Evolutionary conservation across 2,797 vertebrate species (phyloP).

Genomic region (Scolopax bukidnonensis): DNA sequence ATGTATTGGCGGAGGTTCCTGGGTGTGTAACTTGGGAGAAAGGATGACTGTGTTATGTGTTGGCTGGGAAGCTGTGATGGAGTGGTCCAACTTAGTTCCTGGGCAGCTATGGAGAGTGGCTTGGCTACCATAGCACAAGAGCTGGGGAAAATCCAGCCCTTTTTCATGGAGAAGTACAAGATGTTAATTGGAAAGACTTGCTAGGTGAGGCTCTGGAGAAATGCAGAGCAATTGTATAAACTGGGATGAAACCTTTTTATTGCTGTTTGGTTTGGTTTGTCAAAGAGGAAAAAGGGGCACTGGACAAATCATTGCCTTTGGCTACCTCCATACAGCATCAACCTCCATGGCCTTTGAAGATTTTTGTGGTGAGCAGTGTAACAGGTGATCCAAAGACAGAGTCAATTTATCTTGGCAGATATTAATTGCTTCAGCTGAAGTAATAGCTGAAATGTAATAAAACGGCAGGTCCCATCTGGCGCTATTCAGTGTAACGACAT

Average conservation of each 20-base stretch:
- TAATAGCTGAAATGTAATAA: not conserved
- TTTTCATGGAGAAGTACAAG: fast-evolving
- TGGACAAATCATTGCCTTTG: not conserved
- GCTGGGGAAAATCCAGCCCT: not conserved
- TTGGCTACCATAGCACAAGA: not conserved
- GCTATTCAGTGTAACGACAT: too few relatives aligned
- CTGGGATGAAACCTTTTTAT: fast-evolving
- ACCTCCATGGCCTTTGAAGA: not conserved
- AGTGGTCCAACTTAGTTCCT: not conserved
- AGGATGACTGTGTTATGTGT: fast-evolving
- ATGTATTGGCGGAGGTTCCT: not conserved
- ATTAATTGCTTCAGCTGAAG: not conserved
- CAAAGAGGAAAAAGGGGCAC: not conserved
- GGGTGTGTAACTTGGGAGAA: not conserved
- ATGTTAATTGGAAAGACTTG: not conserved
- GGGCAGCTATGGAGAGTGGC: not conserved
- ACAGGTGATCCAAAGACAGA: not conserved
- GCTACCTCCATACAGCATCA: not conserved
- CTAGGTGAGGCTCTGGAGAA: not conserved
- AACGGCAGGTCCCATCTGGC: not conserved
- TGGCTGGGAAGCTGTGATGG: not conserved
- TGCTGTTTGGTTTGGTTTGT: not conserved
- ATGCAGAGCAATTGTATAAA: not conserved
- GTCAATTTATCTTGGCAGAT: not conserved
- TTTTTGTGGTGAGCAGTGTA: not conserved